Evolutionary conservation across 1,140 invertebrate genomes (phyloP), one percentile per base, ranked within the genome.

Genomic region (Aphelenchoides avenae): DNA sequence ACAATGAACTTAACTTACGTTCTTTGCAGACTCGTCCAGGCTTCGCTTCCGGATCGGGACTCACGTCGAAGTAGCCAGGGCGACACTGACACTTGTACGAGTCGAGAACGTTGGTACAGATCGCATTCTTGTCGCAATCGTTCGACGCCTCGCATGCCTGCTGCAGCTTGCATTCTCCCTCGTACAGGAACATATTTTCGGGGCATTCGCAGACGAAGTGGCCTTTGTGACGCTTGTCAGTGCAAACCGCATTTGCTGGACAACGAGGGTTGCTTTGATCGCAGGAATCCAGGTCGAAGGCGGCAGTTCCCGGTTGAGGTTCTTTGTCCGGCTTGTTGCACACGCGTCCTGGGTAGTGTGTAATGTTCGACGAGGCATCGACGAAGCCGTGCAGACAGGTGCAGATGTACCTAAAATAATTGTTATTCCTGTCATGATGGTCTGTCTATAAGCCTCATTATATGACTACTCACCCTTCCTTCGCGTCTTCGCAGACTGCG

Each of bases 401-500:
- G 37, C 71, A 73, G 9, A 53, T 71, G 53, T 72, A 72, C 22
- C 57, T 61, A 18, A 22, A 54, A 22, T n/a, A 15, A 22, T 18
- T 5, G 22, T 18, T 18, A 39, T 39, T 39, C 37, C 22, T 20
- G 15, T 15, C 13, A 40, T 46, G 4, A 3, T 42, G 18, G 2
- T 42, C 7, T 46, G 13, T 50, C 13, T 15, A 50, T 2, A 9
- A 50, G 13, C 24, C 18, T 15, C 2, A 52, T 52, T 31, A 9
- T 7, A 41, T n/a, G n/a, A 51, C 22, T 57, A n/a, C 5, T 1
- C 30, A 68, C 37, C 66, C 59, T 52, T 75, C 72, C 42, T 77
- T 77, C 0, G 84, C 84, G 76, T 97, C 97, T 29, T 85, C 84
- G 78, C 93, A 97, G 1, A 80, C 83, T 0, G 81, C 91, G 44